Evolutionary conservation across 1,140 invertebrate species (phyloP).

Genomic region (Trinorchestia longiramus): DNA sequence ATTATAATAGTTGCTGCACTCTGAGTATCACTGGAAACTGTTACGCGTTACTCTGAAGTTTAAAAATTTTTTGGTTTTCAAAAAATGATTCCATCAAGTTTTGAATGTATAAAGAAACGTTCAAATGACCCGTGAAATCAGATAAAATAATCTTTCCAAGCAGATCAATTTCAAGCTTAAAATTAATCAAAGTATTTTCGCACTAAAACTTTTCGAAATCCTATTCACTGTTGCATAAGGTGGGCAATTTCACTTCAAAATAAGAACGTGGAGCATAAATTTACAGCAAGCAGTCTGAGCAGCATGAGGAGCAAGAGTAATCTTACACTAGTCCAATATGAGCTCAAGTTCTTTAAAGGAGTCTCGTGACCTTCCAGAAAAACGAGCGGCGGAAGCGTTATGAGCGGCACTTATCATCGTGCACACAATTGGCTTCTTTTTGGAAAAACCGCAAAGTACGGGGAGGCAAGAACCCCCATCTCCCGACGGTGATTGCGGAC

Average conservation of each 20-base stretch:
- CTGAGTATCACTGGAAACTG: too few species aligned
- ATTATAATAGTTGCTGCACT: too few species aligned
- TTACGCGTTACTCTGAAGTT: too few species aligned
- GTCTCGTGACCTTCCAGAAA: conserved; percentile 17
- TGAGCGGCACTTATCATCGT: neutral
- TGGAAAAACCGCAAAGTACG: neutral
- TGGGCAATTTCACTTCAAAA: neutral
- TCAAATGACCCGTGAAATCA: neutral
- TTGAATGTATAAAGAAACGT: neutral
- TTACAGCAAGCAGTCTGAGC: neutral
- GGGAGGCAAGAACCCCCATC: neutral
- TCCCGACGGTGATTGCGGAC: neutral
- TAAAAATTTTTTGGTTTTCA: neutral
- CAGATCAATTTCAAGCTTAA: neutral
- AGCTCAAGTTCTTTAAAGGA: conserved; percentile 1
- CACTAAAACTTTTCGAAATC: neutral
- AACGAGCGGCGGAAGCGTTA: conserved; percentile 18
- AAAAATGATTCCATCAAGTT: neutral
- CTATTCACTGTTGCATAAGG: neutral
- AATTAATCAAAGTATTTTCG: neutral
- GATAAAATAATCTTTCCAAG: neutral
- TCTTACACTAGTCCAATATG: neutral
- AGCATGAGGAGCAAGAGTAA: neutral
- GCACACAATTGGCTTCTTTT: conserved; percentile 13
- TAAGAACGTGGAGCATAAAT: neutral